Evolutionary conservation across 2,797 vertebrate genomes (phyloP).

Genomic region (Sebastes hubbsi): DNA sequence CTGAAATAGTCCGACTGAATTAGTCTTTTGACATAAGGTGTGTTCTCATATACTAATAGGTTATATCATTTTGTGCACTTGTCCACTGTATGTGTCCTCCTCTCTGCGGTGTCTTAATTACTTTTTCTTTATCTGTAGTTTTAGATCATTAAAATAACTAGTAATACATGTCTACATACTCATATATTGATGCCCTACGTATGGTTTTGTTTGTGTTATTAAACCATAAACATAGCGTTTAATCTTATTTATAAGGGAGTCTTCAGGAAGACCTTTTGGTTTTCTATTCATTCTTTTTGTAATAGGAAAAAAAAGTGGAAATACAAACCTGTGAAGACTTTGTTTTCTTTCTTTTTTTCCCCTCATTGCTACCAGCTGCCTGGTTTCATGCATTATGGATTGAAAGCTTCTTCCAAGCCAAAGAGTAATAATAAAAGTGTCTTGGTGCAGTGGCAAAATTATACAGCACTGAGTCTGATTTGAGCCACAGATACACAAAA

Average conservation of each 20-base stretch:
- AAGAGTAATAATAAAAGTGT: constrained; percentile 27
- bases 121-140: not conserved
- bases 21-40: not conserved
- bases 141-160: not conserved
- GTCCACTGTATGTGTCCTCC: not conserved
- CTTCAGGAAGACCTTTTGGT: not conserved
- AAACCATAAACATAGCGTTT: not conserved
- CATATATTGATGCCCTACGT: not conserved
- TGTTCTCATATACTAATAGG: not conserved
- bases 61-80: not conserved
- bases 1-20: not conserved
- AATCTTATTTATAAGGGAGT: not conserved
- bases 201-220: not conserved
- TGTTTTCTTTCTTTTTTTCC: not conserved
- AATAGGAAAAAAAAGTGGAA: not conserved
- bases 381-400: constrained; percentile 33
- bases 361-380: not conserved
- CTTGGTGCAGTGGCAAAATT: constrained; percentile 21
- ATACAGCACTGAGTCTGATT: constrained; percentile 23
- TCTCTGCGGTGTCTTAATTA: not conserved
- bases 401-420: constrained; percentile 6
- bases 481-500: constrained; percentile 7
- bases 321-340: not conserved
- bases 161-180: not conserved
- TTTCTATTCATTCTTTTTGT: not conserved